Evolutionary conservation across 2,113 vertebrate genomes (phyloP).

Genomic region (Gymnogyps californianus): DNA sequence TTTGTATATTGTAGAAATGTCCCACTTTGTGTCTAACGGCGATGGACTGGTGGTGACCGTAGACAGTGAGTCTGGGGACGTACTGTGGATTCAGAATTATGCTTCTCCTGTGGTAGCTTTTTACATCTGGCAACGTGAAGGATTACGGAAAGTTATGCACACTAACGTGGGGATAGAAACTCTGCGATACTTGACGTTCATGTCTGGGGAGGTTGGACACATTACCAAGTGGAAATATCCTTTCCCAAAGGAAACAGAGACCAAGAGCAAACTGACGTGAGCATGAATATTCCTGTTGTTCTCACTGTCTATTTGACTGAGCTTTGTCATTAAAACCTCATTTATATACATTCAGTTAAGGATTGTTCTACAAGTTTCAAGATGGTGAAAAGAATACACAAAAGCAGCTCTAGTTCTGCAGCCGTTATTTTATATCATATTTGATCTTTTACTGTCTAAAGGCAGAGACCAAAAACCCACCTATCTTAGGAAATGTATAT

Average conservation of each 20-base stretch:
- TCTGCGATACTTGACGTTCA: conserved; percentile 94
- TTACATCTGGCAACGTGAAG: conserved; percentile 96
- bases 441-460: not conserved
- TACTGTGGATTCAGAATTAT: conserved; percentile 96
- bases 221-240: conserved; percentile 99
- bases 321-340: not conserved
- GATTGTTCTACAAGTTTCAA: not conserved
- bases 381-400: not conserved
- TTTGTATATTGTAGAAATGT: conserved; percentile 80
- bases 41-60: conserved; percentile 97
- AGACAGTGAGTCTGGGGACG: conserved; percentile 90
- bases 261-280: conserved; percentile 95
- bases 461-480: not conserved
- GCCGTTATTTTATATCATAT: not conserved
- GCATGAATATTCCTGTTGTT: not conserved
- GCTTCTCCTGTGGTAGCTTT: conserved; percentile 95
- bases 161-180: conserved; percentile 95
- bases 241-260: conserved; percentile 91
- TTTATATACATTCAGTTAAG: not conserved
- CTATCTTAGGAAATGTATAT: not conserved
- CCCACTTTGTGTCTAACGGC: conserved; percentile 96
- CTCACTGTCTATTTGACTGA: not conserved
- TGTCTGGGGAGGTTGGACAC: conserved; percentile 94
- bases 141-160: conserved; percentile 88
- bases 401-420: not conserved